A percentile compares a stretch with the other conserved stretches of the same genome.
Conservation (phyloP, 1,140 invertebrate genomes). For the Leptinotarsa defecta region DNA sequence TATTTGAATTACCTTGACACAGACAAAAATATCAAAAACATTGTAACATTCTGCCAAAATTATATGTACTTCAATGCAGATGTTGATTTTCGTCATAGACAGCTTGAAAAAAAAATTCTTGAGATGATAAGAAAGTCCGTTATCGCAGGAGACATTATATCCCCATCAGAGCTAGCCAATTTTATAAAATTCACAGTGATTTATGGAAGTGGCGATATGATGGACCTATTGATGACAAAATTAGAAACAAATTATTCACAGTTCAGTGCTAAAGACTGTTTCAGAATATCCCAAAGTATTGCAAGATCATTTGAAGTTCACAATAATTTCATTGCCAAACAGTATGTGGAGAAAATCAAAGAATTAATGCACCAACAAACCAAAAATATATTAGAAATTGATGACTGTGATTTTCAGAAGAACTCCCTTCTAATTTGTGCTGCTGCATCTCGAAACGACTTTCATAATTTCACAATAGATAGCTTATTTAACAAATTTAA, state of each 20-base stretch:
- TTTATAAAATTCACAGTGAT: constrained; percentile 58
- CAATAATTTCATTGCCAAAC: background rate
- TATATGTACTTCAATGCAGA: constrained; percentile 63
- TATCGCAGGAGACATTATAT: constrained; percentile 48
- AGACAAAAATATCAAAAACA: constrained; percentile 43
- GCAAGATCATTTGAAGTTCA: background rate
- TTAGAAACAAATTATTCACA: constrained; percentile 52
- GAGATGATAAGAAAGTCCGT: constrained; percentile 54
- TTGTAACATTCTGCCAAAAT: constrained; percentile 55
- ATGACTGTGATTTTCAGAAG: background rate
- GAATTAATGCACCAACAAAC: constrained; percentile 10
- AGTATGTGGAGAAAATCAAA: constrained; percentile 15
- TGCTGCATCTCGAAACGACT: constrained; percentile 29
- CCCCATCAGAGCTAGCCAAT: constrained; percentile 55
- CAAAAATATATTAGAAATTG: constrained; percentile 19
- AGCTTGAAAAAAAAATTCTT: constrained; percentile 57
- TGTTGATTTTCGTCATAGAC: constrained; percentile 56
- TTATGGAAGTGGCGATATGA: constrained; percentile 54
- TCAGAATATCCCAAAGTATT: constrained; percentile 45
- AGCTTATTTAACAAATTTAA: constrained; percentile 29
- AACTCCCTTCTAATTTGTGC: constrained; percentile 32
- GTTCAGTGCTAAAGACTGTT: constrained; percentile 54
- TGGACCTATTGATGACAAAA: constrained; percentile 50
- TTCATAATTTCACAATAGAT: constrained; percentile 24
- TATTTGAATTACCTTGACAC: constrained; percentile 46